Conservation (phyloP, 2,888 invertebrate genomes). For the Pharmacophagus antenor region DNA sequence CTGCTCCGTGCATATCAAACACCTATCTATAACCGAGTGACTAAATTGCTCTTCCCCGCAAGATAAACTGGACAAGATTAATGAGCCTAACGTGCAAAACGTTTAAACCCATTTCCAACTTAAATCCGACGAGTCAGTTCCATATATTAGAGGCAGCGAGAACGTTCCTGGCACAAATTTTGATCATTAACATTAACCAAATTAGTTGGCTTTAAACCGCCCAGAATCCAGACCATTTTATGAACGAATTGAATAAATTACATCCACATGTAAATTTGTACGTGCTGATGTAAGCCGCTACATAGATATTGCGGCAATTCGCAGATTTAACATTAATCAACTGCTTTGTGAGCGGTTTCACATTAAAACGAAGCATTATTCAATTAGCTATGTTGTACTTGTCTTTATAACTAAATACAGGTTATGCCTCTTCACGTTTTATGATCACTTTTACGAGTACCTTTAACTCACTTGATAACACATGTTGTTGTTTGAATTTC, state of each 20-base stretch:
- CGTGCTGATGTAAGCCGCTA: constrained; percentile 36
- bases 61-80: constrained; percentile 78
- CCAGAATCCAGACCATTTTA: constrained; percentile 57
- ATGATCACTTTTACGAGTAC: too few species aligned
- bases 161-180: constrained; percentile 75
- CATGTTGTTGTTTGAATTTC: too few species aligned
- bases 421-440: too few species aligned
- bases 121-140: constrained; percentile 80
- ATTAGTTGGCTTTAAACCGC: constrained; percentile 74
- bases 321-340: constrained; percentile 32
- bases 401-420: too few species aligned
- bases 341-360: constrained; percentile 20
- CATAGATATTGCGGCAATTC: constrained; percentile 35
- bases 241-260: constrained; percentile 62
- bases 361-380: neutral
- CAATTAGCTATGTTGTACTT: neutral
- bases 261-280: constrained; percentile 44
- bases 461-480: too few species aligned
- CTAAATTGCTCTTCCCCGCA: constrained; percentile 55
- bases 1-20: constrained; percentile 35
- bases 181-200: constrained; percentile 78
- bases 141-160: constrained; percentile 76
- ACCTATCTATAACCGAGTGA: constrained; percentile 36
- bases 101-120: constrained; percentile 78
- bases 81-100: constrained; percentile 80